Base-by-base conservation (phyloP, 2,797 vertebrate genomes). In the Thripadectes ignobilis region DNA sequence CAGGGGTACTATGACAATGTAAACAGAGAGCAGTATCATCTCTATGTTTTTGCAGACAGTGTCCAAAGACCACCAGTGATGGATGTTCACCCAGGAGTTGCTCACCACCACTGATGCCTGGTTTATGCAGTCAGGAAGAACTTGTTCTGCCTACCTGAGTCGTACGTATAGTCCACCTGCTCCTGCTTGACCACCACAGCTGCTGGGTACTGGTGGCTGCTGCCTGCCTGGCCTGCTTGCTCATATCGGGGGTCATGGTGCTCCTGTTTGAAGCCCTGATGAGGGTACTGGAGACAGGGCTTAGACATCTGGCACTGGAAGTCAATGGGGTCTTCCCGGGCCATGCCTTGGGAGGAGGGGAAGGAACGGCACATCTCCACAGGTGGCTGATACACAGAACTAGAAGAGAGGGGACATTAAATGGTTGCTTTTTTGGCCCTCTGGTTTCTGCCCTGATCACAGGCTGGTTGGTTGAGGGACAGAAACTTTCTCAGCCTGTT, bases 141-240 rank as follows among this genome's bases (percentile, higher is more conserved):
- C 18, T 66, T 4, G 2, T 1, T 38, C 19, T 41, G 36, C 78
- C 98, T 97, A 99, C 99, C 99, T 93, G 99, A 97, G 65, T 99
- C 99, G 1, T 99, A 99, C 96, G 98, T 43, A 92, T 98, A 99
- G 98, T 99, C 99, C 55, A 98, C 97, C 93, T 98, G 99, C 95
- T 99, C 99, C 98, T 99, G 99, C 97, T 99, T 99, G 79, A 99
- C 98, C 98, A 98, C 97, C 98, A 99, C 98, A 88, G 98, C 98
- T 62, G 98, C 98, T 52, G 98, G 98, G 97, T 98, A 98, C 96
- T 97, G 98, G 79, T 97, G 98, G 45, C 96, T 83, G 54, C 97
- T 96, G 77, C 98, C 98, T 0, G 92, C 95, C 97, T 92, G 98
- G 83, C 97, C 95, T 0, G 98, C 98, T 65, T 97, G 98, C 94